Conservation (phyloP, 1,140 invertebrate genomes). For the Octopus bimaculoides region DNA sequence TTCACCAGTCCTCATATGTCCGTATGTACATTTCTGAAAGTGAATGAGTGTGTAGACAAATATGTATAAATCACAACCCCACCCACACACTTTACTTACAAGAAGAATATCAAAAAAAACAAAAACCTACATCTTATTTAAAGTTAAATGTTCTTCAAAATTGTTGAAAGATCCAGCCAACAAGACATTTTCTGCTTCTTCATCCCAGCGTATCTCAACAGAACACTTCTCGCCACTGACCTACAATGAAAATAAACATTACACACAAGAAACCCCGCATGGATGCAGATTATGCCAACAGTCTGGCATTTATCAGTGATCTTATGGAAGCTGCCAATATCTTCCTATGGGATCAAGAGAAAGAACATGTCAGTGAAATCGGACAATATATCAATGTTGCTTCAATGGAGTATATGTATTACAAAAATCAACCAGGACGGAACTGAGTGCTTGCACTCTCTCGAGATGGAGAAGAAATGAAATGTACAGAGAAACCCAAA, state of each 20-base stretch:
- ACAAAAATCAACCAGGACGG: too few relatives aligned
- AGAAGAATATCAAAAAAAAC: not conserved
- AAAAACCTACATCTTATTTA: conserved; percentile 35
- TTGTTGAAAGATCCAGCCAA: conserved; percentile 41
- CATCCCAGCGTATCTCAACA: conserved; percentile 39
- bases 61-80: not conserved
- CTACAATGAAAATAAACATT: not conserved
- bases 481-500: too few relatives aligned
- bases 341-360: not conserved
- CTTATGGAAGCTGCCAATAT: not conserved
- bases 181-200: conserved; percentile 34
- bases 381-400: not conserved
- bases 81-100: not conserved
- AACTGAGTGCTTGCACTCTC: too few relatives aligned
- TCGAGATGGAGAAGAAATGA: too few relatives aligned
- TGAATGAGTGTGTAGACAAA: not conserved
- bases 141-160: conserved; percentile 38
- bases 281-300: conserved; percentile 10
- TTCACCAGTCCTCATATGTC: too few relatives aligned
- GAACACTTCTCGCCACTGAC: conserved; percentile 12
- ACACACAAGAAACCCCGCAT: not conserved
- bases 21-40: not conserved
- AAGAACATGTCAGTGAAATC: not conserved
- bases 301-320: not conserved
- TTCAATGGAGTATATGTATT: too few relatives aligned